Evolutionary conservation across 2,797 vertebrate genomes (phyloP), one percentile per base, ranked within the genome.

Genomic region (Acanthurus tractus): DNA sequence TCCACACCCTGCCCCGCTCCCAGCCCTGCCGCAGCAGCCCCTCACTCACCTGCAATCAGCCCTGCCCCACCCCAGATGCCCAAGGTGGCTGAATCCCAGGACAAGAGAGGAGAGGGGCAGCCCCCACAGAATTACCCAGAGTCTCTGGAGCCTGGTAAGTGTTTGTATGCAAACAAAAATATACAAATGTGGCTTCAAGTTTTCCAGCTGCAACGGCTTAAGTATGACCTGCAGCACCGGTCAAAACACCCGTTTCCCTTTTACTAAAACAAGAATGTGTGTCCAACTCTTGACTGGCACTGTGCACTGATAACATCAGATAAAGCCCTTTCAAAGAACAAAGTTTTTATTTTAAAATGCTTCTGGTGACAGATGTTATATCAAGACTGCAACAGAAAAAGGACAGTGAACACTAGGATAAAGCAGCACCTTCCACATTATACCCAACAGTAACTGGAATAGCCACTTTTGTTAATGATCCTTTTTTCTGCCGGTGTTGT

Each of bases 81-180:
- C 78, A 97, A 96, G 74, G 93, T 92, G 70, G 79, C 83, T 8
- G 92, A 97, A 11, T 64, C 93, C 6, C 95, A 97, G 85, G 96
- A 97, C 80, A 94, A 96, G 82, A 91, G 95, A 45, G 93, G 88
- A 18, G 96, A 96, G 75, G 95, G 95, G 36, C 96, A 94, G 86
- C 94, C 90, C 1, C 94, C 95, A 1, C 93, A 92, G 75, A 94
- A 95, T 75, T 94, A 96, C 91, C 95, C 96, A 78, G 94, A 95
- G 79, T 94, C 96, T 46, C 88, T 97, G 88, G 97, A 97, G 89
- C 96, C 97, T 88, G 97, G 97, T 99, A 89, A 93, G 3, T 23
- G 13, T 56, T 9, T 40, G 29, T 23, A 63, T 40, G 8, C 52
- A 69, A 50, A 62, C 36, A 63, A 23, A 52, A 46, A 44, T 42